phyloP scores from a whole-genome alignment of 2,888 invertebrate genomes.

The Apamea monoglypha region DNA sequence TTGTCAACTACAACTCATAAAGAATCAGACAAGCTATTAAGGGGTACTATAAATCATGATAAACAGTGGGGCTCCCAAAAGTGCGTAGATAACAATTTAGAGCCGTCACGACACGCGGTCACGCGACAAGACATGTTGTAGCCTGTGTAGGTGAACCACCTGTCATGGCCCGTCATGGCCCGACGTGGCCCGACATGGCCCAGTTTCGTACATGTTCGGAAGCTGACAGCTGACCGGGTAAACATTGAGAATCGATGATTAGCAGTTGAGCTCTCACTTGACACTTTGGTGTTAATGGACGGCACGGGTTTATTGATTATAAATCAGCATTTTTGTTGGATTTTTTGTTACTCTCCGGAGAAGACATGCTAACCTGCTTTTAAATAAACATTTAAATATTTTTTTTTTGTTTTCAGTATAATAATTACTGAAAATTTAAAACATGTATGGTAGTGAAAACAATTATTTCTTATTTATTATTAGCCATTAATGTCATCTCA shows the following conservation, averaged over 20 bases:
- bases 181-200: slow-evolving; percentile 32
- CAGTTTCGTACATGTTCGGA: slow-evolving; percentile 50
- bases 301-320: background rate
- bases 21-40: slow-evolving; percentile 70
- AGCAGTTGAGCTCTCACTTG: slow-evolving; percentile 34
- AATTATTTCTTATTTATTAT: too few species aligned
- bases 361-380: background rate
- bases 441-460: background rate
- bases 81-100: slow-evolving; percentile 83
- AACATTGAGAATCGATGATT: slow-evolving; percentile 48
- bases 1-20: slow-evolving; percentile 56
- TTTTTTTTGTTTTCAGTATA: background rate
- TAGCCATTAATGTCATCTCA: background rate
- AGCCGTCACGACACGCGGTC: slow-evolving; percentile 75
- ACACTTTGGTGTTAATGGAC: slow-evolving; percentile 11
- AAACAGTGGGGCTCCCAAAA: slow-evolving; percentile 73
- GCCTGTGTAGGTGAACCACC: slow-evolving; percentile 62
- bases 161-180: slow-evolving; percentile 37
- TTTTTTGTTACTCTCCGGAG: background rate
- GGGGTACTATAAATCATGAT: slow-evolving; percentile 79
- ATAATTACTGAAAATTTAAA: background rate
- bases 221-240: slow-evolving; percentile 37
- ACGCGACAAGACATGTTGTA: slow-evolving; percentile 73
- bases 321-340: background rate
- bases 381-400: background rate